These are phyloP conservation scores for Limosa lapponica DNA, from an alignment of 2,797 vertebrate species.

Conservation along the genomic window DNA sequence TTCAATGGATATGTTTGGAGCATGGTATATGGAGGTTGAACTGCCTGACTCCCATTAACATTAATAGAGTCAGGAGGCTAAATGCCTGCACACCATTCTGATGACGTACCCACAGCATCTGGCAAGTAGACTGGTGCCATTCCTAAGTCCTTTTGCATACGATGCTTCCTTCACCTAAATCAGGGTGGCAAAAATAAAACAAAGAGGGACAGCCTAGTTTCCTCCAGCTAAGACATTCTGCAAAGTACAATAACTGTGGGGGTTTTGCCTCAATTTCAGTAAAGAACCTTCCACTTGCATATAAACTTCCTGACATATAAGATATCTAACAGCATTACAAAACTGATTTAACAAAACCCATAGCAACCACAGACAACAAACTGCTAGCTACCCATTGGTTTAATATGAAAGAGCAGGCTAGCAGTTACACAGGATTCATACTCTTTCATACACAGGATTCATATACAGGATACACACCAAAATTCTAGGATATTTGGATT, in stretches of 20 bases:
- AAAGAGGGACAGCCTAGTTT: background rate
- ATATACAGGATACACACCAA: no score
- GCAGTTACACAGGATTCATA: background rate
- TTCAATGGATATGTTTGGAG: constrained; percentile 10
- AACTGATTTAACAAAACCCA: background rate
- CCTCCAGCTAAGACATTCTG: background rate
- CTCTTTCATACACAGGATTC: no score
- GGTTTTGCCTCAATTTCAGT: background rate
- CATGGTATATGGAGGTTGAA: background rate
- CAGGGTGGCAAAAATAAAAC: background rate
- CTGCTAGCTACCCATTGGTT: background rate
- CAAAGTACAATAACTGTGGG: background rate
- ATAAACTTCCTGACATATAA: background rate
- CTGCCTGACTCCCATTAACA: constrained; percentile 15
- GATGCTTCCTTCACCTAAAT: background rate
- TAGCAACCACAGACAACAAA: background rate
- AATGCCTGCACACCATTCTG: background rate
- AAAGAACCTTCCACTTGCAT: background rate
- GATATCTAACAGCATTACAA: background rate
- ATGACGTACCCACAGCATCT: background rate
- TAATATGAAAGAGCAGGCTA: background rate
- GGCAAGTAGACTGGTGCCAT: background rate
- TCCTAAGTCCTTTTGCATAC: background rate
- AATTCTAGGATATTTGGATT: background rate
- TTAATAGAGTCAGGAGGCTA: constrained; percentile 1